These are phyloP conservation scores for Sebastes trivittatus DNA, from an alignment of 2,797 vertebrate genomes.

Conservation along the genomic window DNA sequence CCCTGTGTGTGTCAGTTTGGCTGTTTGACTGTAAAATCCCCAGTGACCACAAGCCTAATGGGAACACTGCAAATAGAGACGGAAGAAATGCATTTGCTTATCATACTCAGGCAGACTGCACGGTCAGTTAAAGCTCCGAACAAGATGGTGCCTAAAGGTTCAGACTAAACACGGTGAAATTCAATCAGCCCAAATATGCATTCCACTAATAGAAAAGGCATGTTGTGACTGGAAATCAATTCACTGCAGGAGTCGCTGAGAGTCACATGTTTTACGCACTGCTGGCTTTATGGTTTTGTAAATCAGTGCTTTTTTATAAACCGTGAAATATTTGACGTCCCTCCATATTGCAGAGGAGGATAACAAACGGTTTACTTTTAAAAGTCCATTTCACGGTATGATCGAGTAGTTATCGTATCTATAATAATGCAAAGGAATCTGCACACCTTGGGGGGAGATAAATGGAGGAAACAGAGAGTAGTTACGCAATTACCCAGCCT, in stretches of 20 bases:
- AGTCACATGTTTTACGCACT: slow-evolving; percentile 66
- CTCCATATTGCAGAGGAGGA: background rate
- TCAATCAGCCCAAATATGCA: slow-evolving; percentile 60
- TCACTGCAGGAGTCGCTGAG: slow-evolving; percentile 59
- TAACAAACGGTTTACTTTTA: slow-evolving; percentile 5
- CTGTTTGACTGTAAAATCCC: slow-evolving; percentile 31
- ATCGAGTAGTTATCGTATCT: background rate
- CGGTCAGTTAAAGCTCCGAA: slow-evolving; percentile 17
- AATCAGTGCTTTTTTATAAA: slow-evolving; percentile 42
- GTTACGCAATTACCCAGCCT: slow-evolving; percentile 24
- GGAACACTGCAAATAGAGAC: background rate
- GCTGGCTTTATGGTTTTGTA: slow-evolving; percentile 61
- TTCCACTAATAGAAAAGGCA: slow-evolving; percentile 61
- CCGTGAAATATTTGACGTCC: slow-evolving; percentile 27
- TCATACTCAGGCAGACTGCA: slow-evolving; percentile 19
- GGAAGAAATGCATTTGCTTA: slow-evolving; percentile 40
- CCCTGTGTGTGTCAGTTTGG: background rate
- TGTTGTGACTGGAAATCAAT: slow-evolving; percentile 76
- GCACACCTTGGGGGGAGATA: background rate
- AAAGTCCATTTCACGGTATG: background rate
- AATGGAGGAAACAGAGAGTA: background rate
- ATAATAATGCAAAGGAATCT: background rate
- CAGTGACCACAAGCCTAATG: slow-evolving; percentile 4
- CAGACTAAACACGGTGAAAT: slow-evolving; percentile 46
- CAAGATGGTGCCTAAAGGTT: slow-evolving; percentile 27